Conservation (phyloP, 2,888 invertebrate genomes). For the Polymixis lichenea region DNA sequence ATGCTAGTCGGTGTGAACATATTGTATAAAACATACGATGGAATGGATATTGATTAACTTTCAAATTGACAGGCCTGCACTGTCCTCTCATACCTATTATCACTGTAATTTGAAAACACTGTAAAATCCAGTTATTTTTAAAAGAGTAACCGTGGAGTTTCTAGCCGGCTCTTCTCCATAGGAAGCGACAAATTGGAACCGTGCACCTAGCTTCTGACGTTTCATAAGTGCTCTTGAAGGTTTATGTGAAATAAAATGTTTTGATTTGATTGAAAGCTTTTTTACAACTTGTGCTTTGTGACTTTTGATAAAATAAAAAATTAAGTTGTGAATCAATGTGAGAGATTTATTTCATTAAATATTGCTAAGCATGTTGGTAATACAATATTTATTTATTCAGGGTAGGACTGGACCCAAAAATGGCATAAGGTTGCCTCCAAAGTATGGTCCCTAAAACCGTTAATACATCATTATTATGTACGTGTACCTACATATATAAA, state of each 20-base stretch:
- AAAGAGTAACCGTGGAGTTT: too few species aligned
- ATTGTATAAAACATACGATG: background rate
- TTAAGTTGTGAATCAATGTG: background rate
- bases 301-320: background rate
- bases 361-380: background rate
- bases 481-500: background rate
- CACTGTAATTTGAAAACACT: too few species aligned
- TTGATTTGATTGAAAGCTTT: too few species aligned
- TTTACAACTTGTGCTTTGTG: background rate
- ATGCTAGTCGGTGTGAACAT: background rate
- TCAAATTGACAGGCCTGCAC: too few species aligned
- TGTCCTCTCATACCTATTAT: too few species aligned
- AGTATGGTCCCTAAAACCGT: background rate
- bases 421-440: background rate
- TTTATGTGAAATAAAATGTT: too few species aligned
- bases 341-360: background rate
- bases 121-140: too few species aligned
- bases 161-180: too few species aligned
- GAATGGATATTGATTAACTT: background rate
- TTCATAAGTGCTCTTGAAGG: too few species aligned
- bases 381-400: constrained; percentile 13
- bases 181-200: too few species aligned
- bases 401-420: background rate
- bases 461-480: constrained; percentile 20
- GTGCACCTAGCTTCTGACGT: too few species aligned